Base-by-base conservation (phyloP, 1,140 invertebrate genomes). In the Aphaenogaster ashmeadi region DNA sequence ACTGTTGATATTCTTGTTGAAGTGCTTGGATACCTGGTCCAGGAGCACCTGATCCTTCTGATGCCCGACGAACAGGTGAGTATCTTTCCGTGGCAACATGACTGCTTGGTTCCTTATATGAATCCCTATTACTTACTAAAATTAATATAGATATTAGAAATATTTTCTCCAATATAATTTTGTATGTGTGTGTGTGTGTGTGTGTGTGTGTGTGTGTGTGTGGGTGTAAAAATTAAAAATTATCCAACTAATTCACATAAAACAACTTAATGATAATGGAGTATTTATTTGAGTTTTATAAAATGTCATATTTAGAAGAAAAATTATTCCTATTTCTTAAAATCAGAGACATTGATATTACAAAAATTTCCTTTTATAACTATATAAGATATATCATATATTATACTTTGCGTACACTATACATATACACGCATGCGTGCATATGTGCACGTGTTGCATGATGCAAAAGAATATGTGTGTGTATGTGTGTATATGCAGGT, bases 51-150 rank as follows among this genome's bases (percentile, higher is more conserved):
- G 96, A 97, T 47, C 97, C 98, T 95, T 99, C 98, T 86, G 98
- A 98, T 44, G 98, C 98, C 89, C 99, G 96, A 60, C 99, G 96
- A 15, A 99, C 98, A 0, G 98, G 98, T 86, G 98, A 98, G 94
- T 98, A 99, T 77, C 98, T 96, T 95, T 98, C 98, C 54, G 96
- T 96, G n/a, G 95, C 90, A 77, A 95, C 94, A 58, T 95, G 95
- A 38, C 91, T 92, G 80, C 94, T 95, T 60, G 95, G 94, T 80
- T 96, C 95, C 90, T 96, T 96, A 80, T 95, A 96, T 0, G 95
- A 95, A 78, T 95, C 95, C 89, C 95, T 93, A 66, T 91, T 93
- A 44, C 93, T 95, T 91, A 91, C 91, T 94, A 87, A 84, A 89
- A 87, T 74, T 47, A 81, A 74, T 54, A 78, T 18, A 89, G 64